Evolutionary conservation across 2,113 vertebrate species (phyloP), one percentile per base, ranked within the genome.

Genomic region (Brachyistius frenatus): DNA sequence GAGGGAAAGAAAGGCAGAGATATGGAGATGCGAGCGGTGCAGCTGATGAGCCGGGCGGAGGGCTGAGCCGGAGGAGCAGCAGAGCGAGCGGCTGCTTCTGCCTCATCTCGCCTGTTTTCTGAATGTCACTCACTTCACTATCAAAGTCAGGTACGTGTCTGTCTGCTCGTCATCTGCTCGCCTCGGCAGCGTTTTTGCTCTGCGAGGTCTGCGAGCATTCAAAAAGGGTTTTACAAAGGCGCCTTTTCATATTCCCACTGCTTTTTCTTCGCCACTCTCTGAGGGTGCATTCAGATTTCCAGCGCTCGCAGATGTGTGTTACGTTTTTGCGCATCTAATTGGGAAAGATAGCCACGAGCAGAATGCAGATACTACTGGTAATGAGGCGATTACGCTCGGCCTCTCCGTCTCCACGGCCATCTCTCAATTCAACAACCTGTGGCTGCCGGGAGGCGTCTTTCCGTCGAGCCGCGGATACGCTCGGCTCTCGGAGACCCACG

Each of bases 381-480:
- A 91, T 89, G 88, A 91, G 88, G 81, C 86, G 85, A 89, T 91
- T 87, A 90, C 73, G 76, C 77, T 80, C 71, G 53, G 89, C 11
- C 66, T 82, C 66, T 78, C 86, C 54, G 57, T 88, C 88, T 82
- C 66, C 82, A 69, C 30, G 53, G 68, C 87, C 86, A 89, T 91
- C 87, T 90, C 83, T 85, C 86, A 86, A 72, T 84, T 85, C 86
- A 85, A 87, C 91, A 91, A 91, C 91, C 90, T 93, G 92, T 93
- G 76, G 92, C 89, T 86, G 76, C 76, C 52, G 60, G 30, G 37
- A 79, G 76, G 73, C 73, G 57, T 72, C 80, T 86, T 75, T 54
- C 71, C 70, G 77, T 78, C 78, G 0, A 62, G 67, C 71, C 30
- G 55, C 11, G 52, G 16, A 75, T 58, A 84, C 54, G 7, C 61